Evolutionary conservation across 2,797 vertebrate genomes (phyloP), one percentile per base, ranked within the genome.

Genomic region (Orestias chungarensis): DNA sequence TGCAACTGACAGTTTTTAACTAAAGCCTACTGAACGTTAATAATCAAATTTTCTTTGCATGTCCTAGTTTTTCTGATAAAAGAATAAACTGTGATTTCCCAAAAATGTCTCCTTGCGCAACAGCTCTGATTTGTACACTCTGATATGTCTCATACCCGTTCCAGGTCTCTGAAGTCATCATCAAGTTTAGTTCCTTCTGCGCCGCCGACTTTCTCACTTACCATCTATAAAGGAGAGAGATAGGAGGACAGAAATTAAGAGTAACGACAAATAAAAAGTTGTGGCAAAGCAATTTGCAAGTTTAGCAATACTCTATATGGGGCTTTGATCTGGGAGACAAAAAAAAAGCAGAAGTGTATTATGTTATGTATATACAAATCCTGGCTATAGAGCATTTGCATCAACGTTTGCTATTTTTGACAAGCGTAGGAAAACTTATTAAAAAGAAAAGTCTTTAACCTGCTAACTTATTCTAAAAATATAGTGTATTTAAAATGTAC

Each of bases 151-250:
- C 96, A 93, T 92, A 99, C 97, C 95, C 96, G 96, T 87, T 99
- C 97, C 95, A 99, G 95, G 78, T 99, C 97, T 88, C 93, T 98
- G 93, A 99, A 99, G 92, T 99, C 98, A 87, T 99, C 96, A 0
- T 99, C 97, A 2, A 99, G 93, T 91, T 99, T 99, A 57, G 98
- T 99, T 91, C 98, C 98, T 87, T 99, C 97, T 2, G 97, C 97
- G 23, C 98, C 97, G 68, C 97, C 97, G 0, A 99, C 98, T 90
- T 99, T 99, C 93, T 99, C 98, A 15, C 98, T 99, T 80, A 99
- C 98, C 95, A 99, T 93, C 98, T 99, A 79, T 49, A 84, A n/a
- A n/a, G 6, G n/a, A 43, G 49, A 47, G 1, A 73, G 59, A 69
- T 35, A 4, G 20, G 6, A 6, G 20, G 29, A 49, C 67, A 11